phyloP scores from a whole-genome alignment of 2,888 invertebrate genomes.

The Hemistola chrysoprasaria region DNA sequence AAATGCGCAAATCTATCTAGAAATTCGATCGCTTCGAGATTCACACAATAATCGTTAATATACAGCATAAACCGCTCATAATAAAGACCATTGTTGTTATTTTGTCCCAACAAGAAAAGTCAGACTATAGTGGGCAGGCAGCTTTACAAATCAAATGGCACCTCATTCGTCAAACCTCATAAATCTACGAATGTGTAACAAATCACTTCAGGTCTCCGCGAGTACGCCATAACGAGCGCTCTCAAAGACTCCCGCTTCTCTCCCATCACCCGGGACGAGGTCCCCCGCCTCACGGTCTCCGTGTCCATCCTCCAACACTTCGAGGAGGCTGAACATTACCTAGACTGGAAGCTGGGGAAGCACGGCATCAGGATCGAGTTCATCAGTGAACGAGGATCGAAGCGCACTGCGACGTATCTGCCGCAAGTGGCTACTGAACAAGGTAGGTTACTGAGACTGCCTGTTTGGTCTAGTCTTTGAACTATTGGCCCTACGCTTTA shows the following conservation, averaged over 20 bases:
- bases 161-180: no score
- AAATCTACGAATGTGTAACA: constrained; percentile 3
- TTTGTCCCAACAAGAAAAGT: no score
- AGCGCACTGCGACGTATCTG: constrained; percentile 98
- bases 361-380: constrained; percentile 99
- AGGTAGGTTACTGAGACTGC: no score
- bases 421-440: constrained; percentile 99
- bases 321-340: constrained; percentile 96
- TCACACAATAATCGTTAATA: no score
- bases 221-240: constrained; percentile 99
- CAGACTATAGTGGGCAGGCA: no score
- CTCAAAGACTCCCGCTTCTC: constrained; percentile 98
- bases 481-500: no score
- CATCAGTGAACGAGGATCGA: constrained; percentile 94
- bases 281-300: constrained; percentile 95
- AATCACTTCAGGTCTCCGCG: constrained; percentile 90
- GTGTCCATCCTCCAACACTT: constrained; percentile 98
- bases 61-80: no score
- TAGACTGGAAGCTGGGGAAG: constrained; percentile 98
- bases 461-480: no score
- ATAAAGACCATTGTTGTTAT: no score
- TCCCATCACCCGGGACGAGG: constrained; percentile 96
- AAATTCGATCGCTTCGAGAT: no score
- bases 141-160: no score
- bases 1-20: no score